Conservation (phyloP, 2,113 vertebrate genomes). For the Mohoua ochrocephala region DNA sequence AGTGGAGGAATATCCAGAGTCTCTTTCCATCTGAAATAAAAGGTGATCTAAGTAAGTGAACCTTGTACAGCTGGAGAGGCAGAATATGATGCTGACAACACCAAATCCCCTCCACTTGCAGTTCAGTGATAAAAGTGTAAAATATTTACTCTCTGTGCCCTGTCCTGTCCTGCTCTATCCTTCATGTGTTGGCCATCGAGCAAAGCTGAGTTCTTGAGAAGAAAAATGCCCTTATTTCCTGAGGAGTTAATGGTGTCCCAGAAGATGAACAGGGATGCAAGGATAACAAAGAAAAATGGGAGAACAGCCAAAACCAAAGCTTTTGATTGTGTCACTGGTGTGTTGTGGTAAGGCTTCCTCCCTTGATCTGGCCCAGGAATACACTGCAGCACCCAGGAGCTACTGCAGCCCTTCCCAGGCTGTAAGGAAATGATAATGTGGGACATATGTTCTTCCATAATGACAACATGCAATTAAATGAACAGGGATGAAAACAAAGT, state of each 20-base stretch:
- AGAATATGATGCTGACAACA: not conserved
- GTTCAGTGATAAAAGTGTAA: not conserved
- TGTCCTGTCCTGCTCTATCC: not conserved
- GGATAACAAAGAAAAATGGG: not conserved
- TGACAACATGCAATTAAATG: not conserved
- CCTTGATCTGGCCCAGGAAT: not conserved
- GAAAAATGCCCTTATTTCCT: not conserved
- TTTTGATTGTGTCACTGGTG: not conserved
- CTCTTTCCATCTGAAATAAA: constrained; percentile 64
- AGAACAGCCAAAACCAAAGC: not conserved
- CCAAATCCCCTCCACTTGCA: not conserved
- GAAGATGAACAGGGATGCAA: not conserved
- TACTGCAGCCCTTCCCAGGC: not conserved
- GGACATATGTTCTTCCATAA: not conserved
- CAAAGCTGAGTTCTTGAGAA: not conserved
- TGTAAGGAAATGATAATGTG: not conserved
- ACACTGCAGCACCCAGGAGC: not conserved
- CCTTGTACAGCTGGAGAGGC: not conserved
- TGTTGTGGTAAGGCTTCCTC: not conserved
- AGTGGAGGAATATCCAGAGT: not conserved
- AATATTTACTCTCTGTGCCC: not conserved
- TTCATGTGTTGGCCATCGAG: fast-evolving
- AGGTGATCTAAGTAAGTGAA: not conserved
- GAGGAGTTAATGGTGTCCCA: not conserved
- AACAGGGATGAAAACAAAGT: not conserved